phyloP scores from a whole-genome alignment of 2,888 invertebrate genomes.

The Zaprionus lineosus region DNA sequence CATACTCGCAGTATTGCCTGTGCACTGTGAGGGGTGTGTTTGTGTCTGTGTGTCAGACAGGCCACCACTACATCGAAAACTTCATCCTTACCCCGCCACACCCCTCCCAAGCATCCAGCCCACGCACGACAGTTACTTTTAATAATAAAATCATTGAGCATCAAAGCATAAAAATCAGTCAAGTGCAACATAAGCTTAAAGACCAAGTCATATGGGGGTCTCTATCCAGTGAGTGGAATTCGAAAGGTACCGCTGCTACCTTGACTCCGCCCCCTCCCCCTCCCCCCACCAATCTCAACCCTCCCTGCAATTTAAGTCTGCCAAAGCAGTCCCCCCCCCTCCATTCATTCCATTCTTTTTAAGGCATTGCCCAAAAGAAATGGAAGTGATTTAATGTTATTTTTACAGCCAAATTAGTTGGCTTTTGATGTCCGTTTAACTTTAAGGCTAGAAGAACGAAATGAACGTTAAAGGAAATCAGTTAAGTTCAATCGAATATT shows the following conservation, averaged over 20 bases:
- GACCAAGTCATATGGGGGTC: conserved; percentile 59
- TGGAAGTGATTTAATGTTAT: conserved; percentile 78
- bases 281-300: neutral
- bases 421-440: conserved; percentile 73
- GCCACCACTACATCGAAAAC: conserved; percentile 16
- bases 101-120: conserved; percentile 25
- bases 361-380: conserved; percentile 39
- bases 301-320: neutral
- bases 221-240: conserved; percentile 17
- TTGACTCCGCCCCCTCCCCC: conserved; percentile 6
- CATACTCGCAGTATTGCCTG: conserved; percentile 3
- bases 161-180: conserved; percentile 83
- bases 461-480: neutral
- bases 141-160: conserved; percentile 82
- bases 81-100: too few relatives aligned
- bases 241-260: conserved; percentile 42
- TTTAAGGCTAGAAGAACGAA: conserved; percentile 24
- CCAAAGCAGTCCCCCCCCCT: too few relatives aligned
- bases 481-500: neutral
- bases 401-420: conserved; percentile 78
- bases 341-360: conserved; percentile 25
- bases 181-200: conserved; percentile 81
- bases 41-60: conserved; percentile 36
- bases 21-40: conserved; percentile 35
- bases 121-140: conserved; percentile 73